phyloP scores from a whole-genome alignment of 1,140 invertebrate species.

The Drosophila sp. region DNA sequence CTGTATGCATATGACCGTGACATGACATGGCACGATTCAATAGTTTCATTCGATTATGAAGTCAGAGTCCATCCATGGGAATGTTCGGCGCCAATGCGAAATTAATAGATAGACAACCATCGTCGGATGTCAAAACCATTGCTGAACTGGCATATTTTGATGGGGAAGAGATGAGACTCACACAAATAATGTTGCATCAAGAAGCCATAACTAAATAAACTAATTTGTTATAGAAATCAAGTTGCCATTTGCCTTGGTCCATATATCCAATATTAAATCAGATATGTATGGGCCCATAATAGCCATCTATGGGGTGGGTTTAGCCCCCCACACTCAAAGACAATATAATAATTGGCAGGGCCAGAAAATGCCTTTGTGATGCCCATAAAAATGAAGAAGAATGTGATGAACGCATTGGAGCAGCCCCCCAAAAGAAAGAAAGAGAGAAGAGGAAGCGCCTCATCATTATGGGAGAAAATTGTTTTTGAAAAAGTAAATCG shows the following conservation, averaged over 20 bases:
- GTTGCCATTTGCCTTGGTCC: conserved; percentile 45
- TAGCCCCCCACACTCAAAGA: conserved; percentile 29
- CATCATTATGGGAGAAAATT: conserved; percentile 68
- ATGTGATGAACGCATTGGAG: conserved; percentile 29
- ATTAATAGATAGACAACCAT: conserved; percentile 34
- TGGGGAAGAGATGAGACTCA: conserved; percentile 28
- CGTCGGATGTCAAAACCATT: conserved; percentile 28
- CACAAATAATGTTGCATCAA: conserved; percentile 45
- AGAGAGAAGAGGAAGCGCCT: conserved; percentile 26
- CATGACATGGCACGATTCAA: conserved; percentile 4
- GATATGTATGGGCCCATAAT: conserved; percentile 55
- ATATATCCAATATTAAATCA: conserved; percentile 69
- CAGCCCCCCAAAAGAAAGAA: no score
- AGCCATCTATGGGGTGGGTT: conserved; percentile 7
- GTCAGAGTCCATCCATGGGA: conserved; percentile 5
- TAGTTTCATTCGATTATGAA: conserved; percentile 12
- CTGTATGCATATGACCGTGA: not conserved
- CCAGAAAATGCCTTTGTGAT: conserved; percentile 55
- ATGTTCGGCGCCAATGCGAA: conserved; percentile 41
- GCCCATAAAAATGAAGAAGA: conserved; percentile 52
- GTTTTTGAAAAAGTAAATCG: conserved; percentile 74
- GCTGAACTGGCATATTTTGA: conserved; percentile 31
- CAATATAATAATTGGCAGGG: conserved; percentile 66
- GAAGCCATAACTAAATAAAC: conserved; percentile 55
- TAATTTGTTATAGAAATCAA: conserved; percentile 67